Evolutionary conservation across 2,797 vertebrate species (phyloP).

Genomic region (Acestrorhynchus altus): DNA sequence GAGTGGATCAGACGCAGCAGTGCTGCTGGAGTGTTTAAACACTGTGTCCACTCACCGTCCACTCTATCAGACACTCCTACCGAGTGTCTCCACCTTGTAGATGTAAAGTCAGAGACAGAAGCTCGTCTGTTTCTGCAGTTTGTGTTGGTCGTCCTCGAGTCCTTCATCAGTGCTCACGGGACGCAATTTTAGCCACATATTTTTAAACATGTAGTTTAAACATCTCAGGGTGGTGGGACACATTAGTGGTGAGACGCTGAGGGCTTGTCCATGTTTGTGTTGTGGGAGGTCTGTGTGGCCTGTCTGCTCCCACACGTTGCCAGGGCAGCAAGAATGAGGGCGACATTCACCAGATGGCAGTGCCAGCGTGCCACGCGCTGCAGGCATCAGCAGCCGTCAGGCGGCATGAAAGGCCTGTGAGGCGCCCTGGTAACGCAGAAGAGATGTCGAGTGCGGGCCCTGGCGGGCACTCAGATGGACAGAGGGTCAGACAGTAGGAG

Average conservation of each 20-base stretch:
- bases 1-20: no score
- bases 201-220: neutral
- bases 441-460: slow-evolving; percentile 14
- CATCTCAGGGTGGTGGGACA: neutral
- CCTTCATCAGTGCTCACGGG: no score
- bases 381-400: slow-evolving; percentile 28
- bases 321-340: slow-evolving; percentile 65
- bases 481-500: slow-evolving; percentile 28
- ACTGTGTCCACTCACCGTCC: no score
- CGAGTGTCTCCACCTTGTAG: no score
- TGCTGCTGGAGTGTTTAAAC: no score
- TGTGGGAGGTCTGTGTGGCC: slow-evolving; percentile 54
- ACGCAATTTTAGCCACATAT: no score
- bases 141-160: no score
- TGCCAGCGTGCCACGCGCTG: slow-evolving; percentile 53
- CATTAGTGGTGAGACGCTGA: neutral
- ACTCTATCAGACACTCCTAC: no score
- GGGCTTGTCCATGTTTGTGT: neutral
- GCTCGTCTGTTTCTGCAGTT: no score
- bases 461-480: slow-evolving; percentile 13
- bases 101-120: no score
- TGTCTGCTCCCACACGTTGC: slow-evolving; percentile 69
- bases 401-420: slow-evolving; percentile 16
- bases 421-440: slow-evolving; percentile 27
- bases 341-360: slow-evolving; percentile 72